These are phyloP conservation scores for Rhagophthalmus giganteus DNA, from an alignment of 2,888 invertebrate species.

Conservation along the genomic window DNA sequence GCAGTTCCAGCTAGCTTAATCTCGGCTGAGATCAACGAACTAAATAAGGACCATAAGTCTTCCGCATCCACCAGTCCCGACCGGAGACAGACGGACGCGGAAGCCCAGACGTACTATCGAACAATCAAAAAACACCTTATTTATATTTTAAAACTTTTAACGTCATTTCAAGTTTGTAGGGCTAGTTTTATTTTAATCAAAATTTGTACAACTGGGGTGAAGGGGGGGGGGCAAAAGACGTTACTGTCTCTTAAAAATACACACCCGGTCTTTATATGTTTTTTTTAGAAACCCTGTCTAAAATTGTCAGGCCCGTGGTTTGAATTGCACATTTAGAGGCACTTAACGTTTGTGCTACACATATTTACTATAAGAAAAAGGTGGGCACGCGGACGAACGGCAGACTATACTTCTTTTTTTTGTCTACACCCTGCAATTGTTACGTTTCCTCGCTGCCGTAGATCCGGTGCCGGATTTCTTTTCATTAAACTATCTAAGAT, in stretches of 20 bases:
- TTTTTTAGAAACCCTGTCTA: conserved; percentile 52
- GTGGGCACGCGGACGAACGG: too few species aligned
- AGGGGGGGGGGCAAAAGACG: conserved; percentile 31
- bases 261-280: conserved; percentile 41
- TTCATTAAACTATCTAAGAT: conserved; percentile 7
- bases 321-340: conserved; percentile 56
- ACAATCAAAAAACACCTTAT: conserved; percentile 48
- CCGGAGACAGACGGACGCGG: conserved; percentile 26
- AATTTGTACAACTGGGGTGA: conserved; percentile 51
- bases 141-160: conserved; percentile 33
- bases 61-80: conserved; percentile 37
- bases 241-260: conserved; percentile 36
- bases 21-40: conserved; percentile 51
- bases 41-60: conserved; percentile 47
- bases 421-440: conserved; percentile 28
- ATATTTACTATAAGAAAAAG: too few species aligned
- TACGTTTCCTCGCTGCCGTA: conserved; percentile 25
- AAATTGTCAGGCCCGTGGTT: conserved; percentile 54
- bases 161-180: conserved; percentile 39
- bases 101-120: conserved; percentile 42
- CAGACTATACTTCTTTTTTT: too few species aligned
- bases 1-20: conserved; percentile 58
- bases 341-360: conserved; percentile 51
- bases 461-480: conserved; percentile 8
- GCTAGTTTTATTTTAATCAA: conserved; percentile 40